A percentile compares a stretch with the other conserved stretches of the same genome.
Evolutionary conservation across 1,140 invertebrate species (phyloP).

Genomic region (Drosophila cardini): DNA sequence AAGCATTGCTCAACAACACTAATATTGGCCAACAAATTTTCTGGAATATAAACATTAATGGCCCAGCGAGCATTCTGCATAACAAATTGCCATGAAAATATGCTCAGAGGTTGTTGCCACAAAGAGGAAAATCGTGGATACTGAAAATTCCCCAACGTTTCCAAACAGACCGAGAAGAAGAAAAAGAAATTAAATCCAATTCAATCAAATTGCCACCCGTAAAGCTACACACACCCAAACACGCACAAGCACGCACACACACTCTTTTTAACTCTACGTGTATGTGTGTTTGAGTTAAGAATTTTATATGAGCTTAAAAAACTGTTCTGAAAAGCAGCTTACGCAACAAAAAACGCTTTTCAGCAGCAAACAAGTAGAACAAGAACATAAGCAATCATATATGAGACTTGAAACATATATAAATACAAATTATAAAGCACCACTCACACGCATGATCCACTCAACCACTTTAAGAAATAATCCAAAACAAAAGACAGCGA

Average conservation of each 20-base stretch:
- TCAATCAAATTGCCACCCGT: conserved; percentile 44
- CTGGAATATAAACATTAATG: conserved; percentile 45
- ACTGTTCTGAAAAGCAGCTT: conserved; percentile 53
- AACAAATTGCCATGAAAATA: conserved; percentile 50
- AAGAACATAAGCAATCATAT: not conserved
- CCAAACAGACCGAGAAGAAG: conserved; percentile 5
- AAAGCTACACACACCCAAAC: conserved; percentile 11
- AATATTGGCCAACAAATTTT: conserved; percentile 37
- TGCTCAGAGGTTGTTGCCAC: conserved; percentile 14
- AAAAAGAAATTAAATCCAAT: conserved; percentile 37
- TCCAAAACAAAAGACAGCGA: not conserved
- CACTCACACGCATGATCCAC: not conserved
- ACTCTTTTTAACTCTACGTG: not conserved
- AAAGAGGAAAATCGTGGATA: not conserved
- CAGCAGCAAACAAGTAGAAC: conserved; percentile 9
- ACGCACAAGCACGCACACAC: too few species aligned
- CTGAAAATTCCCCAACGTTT: not conserved
- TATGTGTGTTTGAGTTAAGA: conserved; percentile 5
- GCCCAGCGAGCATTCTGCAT: conserved; percentile 45
- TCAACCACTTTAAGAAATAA: conserved; percentile 2
- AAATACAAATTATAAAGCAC: conserved; percentile 42
- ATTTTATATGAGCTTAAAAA: conserved; percentile 28
- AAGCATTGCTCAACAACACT: not conserved
- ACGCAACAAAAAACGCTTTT: conserved; percentile 56
- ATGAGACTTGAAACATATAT: conserved; percentile 21